Evolutionary conservation across 2,113 vertebrate species (phyloP).

Genomic region (Hemibagrus wyckioides): DNA sequence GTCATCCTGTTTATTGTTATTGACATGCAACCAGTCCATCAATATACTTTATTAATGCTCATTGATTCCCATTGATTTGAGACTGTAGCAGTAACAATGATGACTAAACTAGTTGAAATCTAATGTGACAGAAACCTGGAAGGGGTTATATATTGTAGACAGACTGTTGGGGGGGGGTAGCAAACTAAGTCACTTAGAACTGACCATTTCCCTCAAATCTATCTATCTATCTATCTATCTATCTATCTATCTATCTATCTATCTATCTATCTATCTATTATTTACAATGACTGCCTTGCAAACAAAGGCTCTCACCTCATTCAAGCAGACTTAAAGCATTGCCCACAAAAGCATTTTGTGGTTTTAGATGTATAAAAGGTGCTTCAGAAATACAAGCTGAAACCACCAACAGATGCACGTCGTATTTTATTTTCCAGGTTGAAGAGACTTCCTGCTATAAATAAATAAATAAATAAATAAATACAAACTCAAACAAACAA

Average conservation of each 20-base stretch:
- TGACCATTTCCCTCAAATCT: neutral
- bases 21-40: conserved; percentile 30
- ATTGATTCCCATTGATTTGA: conserved; percentile 39
- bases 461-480: neutral
- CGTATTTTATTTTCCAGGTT: neutral
- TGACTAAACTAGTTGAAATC: neutral
- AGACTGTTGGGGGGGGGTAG: neutral
- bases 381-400: conserved; percentile 4
- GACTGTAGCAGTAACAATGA: conserved; percentile 16
- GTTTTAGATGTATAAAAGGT: conserved; percentile 32
- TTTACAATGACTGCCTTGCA: neutral
- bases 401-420: neutral
- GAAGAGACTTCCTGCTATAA: neutral
- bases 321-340: conserved; percentile 1
- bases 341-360: conserved; percentile 23
- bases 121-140: neutral
- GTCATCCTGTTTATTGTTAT: conserved; percentile 25
- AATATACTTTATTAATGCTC: conserved; percentile 33
- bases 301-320: neutral
- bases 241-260: neutral
- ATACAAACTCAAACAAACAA: neutral
- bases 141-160: neutral
- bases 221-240: too few relatives aligned
- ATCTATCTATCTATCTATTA: neutral
- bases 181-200: neutral